Evolutionary conservation across 2,888 invertebrate genomes (phyloP), one percentile per base, ranked within the genome.

Genomic region (Anaspis maculata): DNA sequence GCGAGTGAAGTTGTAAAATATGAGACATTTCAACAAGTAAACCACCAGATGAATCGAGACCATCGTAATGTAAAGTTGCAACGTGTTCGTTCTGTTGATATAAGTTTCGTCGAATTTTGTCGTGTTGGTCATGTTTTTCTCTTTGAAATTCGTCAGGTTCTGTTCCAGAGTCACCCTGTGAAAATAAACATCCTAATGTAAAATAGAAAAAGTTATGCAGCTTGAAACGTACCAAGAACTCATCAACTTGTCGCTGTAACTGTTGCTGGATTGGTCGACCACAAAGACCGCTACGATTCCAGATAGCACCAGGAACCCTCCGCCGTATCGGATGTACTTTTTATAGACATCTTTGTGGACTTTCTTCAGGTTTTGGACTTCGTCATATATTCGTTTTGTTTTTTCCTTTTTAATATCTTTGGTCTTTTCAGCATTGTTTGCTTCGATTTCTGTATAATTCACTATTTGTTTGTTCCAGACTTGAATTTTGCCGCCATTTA

Each of bases 401-500:
- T 11, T 38, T 2, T 15, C 26, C 1, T 14, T n/a, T 6, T 19
- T 19, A 5, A 19, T 5, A 9, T 19, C 9, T 19, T 19, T 9
- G 5, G 19, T 6, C 5, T 6, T 19, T 9, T 19, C 19, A 19
- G 5, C 9, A 9, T 19, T 19, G 5, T 19, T 9, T 19, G 19
- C 19, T 9, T 19, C 19, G 9, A 6, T 19, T 5, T 6, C 5
- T 6, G 19, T 19, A 5, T 5, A 6, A 5, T 19, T 19, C 9
- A 6, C 5, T 6, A 6, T 6, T 19, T 19, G 19, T 19, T 19
- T 19, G 19, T 5, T 6, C 19, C 9, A 6, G 5, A 6, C 9
- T 9, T 5, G 5, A 12, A 43, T 23, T 11, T 15, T 36, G 15
- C 45, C 44, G 13, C 43, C 23, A 11, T 42, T 30, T 15, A 49